Base-by-base conservation (phyloP, 2,888 invertebrate species). In the Pardosa pseudoannulata region DNA sequence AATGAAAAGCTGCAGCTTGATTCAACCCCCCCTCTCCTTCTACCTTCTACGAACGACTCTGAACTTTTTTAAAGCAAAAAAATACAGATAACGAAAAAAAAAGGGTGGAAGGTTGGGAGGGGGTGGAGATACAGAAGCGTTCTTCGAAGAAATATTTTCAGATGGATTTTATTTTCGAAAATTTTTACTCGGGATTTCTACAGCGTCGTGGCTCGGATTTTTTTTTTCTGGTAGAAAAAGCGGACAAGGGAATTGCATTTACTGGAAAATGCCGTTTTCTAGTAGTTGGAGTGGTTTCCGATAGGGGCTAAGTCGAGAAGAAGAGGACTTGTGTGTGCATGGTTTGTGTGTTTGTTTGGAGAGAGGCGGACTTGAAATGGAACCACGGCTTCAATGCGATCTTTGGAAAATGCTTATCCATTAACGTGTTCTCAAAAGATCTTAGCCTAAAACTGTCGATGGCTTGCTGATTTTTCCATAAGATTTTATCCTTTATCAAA, bases 211-310 rank as follows among this genome's bases (percentile, higher is more conserved):
- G n/a, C n/a, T 67, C 67, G 27, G 13, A 7, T 28, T 16, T 46
- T 16, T 28, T 29, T 29, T 29, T 3, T 0, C 29, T 28, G 67
- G 23, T 7, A n/a, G 16, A 39, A 36, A 31, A 32, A 36, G 32
- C n/a, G 28, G 56, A 83, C 83, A 83, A 72, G 83, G 65, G 78
- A 83, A 83, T 32, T 36, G 78, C 83, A 83, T 83, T 83, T 83
- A 83, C 50, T 32, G 32, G 72, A 70, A 81, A 81, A 81, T 81
- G 74, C 68, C 81, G 68, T 81, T 74, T 81, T 68, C 80, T 50
- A 28, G 62, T 6, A 9, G 16, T 62, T 6, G 11, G 28, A 64
- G 64, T 16, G n/a, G n/a, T 16, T 46, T 46, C 46, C 46, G 46
- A 16, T 46, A 36, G n/a, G n/a, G n/a, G n/a, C n/a, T n/a, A n/a